Percentiles rank a stretch among this genome's conserved stretches.
Conservation (phyloP, 2,888 invertebrate species). For the Noctua comes region DNA sequence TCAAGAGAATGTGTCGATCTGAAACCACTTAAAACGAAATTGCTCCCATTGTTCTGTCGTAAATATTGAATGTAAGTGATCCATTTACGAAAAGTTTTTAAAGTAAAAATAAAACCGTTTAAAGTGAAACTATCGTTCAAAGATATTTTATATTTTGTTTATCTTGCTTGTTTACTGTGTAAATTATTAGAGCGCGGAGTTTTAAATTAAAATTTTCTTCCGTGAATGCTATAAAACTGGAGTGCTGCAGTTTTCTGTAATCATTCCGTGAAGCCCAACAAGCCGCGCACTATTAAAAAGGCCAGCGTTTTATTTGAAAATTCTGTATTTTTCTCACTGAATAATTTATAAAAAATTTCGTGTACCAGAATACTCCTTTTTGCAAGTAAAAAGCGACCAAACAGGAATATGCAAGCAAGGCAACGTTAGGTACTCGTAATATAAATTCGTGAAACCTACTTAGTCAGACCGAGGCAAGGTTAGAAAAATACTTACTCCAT, state of each 20-base stretch:
- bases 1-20: neutral
- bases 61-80: neutral
- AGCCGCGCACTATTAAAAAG: constrained; percentile 66
- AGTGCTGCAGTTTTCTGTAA: constrained; percentile 72
- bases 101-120: constrained; percentile 10
- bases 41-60: neutral
- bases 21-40: constrained; percentile 7
- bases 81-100: neutral
- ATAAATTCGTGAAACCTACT: constrained; percentile 15
- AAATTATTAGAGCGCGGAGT: constrained; percentile 54
- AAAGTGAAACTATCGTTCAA: constrained; percentile 23
- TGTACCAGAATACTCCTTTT: constrained; percentile 26
- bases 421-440: neutral
- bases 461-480: neutral
- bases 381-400: neutral
- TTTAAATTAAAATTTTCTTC: constrained; percentile 69
- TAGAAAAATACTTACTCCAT: neutral
- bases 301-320: constrained; percentile 61
- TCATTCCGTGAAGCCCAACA: constrained; percentile 66
- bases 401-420: neutral
- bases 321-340: constrained; percentile 57
- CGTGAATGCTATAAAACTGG: constrained; percentile 65
- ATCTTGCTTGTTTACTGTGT: constrained; percentile 51
- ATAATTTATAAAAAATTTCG: constrained; percentile 40
- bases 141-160: constrained; percentile 33